phyloP scores from a whole-genome alignment of 2,113 vertebrate genomes.

The Hemicordylus capensis region DNA sequence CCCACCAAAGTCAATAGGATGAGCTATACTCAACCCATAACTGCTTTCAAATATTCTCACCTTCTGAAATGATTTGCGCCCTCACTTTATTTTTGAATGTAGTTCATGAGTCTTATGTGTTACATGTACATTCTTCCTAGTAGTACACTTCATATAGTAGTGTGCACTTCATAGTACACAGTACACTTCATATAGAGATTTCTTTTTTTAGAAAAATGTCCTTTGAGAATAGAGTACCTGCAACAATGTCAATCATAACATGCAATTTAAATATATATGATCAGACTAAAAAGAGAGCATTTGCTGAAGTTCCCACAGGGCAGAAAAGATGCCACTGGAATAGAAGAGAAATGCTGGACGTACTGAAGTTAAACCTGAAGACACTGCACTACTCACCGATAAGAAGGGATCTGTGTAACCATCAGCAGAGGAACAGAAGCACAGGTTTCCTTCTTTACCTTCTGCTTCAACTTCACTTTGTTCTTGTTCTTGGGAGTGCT shows the following conservation, averaged over 20 bases:
- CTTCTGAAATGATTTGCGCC: not conserved
- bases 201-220: not conserved
- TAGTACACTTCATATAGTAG: rapidly evolving
- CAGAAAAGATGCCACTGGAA: not conserved
- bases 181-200: rapidly evolving
- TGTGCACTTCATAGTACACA: rapidly evolving
- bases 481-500: conserved; percentile 77
- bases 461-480: conserved; percentile 83
- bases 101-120: not conserved
- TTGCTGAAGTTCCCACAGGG: not conserved
- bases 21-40: not conserved
- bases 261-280: not conserved
- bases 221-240: not conserved
- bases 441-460: conserved; percentile 83
- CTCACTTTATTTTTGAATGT: not conserved
- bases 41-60: not conserved
- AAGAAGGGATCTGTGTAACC: conserved; percentile 88
- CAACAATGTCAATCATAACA: not conserved
- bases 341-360: not conserved
- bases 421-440: conserved; percentile 78
- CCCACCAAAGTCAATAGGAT: not conserved
- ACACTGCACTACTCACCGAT: conserved; percentile 79
- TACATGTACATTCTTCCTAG: rapidly evolving
- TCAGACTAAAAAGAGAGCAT: not conserved
- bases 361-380: not conserved